Evolutionary conservation across 1,140 invertebrate species (phyloP), one percentile per base, ranked within the genome.

Genomic region (Diplogasteroides magnus): DNA sequence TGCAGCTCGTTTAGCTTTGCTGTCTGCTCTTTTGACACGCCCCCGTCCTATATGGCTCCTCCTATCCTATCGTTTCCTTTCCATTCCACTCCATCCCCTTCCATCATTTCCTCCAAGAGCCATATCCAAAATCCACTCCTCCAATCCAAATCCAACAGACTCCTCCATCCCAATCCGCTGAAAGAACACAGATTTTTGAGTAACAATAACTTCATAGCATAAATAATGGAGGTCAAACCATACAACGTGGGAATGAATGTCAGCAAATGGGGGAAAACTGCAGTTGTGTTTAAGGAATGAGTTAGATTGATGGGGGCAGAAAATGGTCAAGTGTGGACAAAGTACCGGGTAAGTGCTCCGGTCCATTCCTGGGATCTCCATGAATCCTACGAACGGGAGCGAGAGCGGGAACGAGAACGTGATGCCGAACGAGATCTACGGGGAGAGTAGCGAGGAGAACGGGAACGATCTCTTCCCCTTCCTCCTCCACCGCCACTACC

Each of bases 381-480:
- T 11, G 19, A 6, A 48, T 48, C 37, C 19, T 48, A 48, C 32
- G 70, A 72, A 64, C 70, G 70, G 32, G 69, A 71, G 14, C 64
- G 69, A 37, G 73, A 75, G 31, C 68, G 73, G 6, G 74, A 76
- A 56, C 73, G 74, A 28, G 28, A 31, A 26, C 67, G 74, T 25
- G 68, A 66, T 15, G 72, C 58, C 1, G 72, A 73, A 19, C 65
- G 64, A 31, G 73, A 74, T 31, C 66, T 31, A 19, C 57, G 57
- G 25, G 67, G 63, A n/a, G 68, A 68, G 28, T 58, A 63, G 58
- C 48, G 57, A 13, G 70, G 70, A 61, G 68, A 70, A 25, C 68
- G 68, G 27, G 68, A 70, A 59, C 68, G 68, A 68, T 65, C 32
- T 19, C 56, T 29, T 11, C 23, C 56, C 29, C 63, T 28, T 15